Evolutionary conservation across 2,113 vertebrate genomes (phyloP).

Genomic region (Manacus vitellinus): DNA sequence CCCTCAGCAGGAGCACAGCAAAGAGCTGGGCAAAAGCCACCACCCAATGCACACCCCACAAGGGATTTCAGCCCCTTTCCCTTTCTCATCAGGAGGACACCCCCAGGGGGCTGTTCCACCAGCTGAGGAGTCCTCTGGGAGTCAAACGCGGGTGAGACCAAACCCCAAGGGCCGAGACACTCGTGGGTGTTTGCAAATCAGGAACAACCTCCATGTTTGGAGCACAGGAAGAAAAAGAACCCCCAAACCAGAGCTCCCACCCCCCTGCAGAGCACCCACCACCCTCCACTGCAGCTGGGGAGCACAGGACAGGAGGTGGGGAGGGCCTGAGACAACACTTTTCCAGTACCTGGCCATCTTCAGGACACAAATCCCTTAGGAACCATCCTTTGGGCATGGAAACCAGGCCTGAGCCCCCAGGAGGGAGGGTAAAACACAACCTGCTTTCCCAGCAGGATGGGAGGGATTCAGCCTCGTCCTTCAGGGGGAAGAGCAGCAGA

Average conservation of each 20-base stretch:
- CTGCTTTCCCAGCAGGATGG: neutral
- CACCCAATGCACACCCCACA: accelerated
- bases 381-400: neutral
- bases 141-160: accelerated
- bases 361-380: neutral
- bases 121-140: neutral
- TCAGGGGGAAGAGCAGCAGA: conserved; percentile 12
- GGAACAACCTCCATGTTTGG: neutral
- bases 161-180: neutral
- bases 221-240: neutral
- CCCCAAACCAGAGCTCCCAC: neutral
- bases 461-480: neutral
- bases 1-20: neutral
- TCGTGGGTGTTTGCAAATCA: neutral
- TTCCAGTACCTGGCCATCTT: neutral
- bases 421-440: neutral
- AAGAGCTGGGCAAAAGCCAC: neutral
- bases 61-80: neutral
- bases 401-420: neutral
- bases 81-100: neutral
- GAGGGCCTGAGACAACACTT: neutral
- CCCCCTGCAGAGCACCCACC: neutral
- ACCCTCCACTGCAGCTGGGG: neutral
- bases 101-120: neutral
- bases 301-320: neutral